Evolutionary conservation across 2,888 invertebrate species (phyloP).

Genomic region (Hemicrepidius hirtus): DNA sequence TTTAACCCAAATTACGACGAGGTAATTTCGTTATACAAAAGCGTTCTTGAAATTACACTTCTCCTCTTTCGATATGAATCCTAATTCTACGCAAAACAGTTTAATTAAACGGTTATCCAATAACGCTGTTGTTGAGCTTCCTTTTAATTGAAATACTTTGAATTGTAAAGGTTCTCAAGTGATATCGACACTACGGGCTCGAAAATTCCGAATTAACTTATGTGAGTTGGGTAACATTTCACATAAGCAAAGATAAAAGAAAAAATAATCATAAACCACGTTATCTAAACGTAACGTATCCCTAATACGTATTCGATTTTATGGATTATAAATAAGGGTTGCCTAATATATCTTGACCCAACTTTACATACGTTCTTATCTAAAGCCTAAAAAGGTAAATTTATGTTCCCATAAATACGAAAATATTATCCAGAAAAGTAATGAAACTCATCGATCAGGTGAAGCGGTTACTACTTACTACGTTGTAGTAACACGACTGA

Average conservation of each 20-base stretch:
- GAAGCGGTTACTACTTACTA: constrained; percentile 14
- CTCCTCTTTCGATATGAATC: background rate
- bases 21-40: too few relatives aligned
- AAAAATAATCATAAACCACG: background rate
- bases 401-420: constrained; percentile 10
- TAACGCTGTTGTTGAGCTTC: background rate
- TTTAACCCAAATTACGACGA: too few relatives aligned
- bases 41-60: too few relatives aligned
- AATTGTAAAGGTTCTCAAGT: constrained; percentile 2
- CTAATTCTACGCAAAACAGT: constrained; percentile 1
- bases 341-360: constrained; percentile 1
- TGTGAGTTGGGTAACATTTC: too few relatives aligned
- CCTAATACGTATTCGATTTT: constrained; percentile 5
- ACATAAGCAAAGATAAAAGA: background rate
- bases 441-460: constrained; percentile 15
- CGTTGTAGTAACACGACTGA: background rate
- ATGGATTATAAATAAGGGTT: constrained; percentile 7
- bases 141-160: constrained; percentile 3
- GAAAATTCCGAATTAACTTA: background rate
- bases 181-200: constrained; percentile 1
- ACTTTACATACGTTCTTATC: constrained; percentile 1
- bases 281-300: background rate
- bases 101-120: constrained; percentile 9
- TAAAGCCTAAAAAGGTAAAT: constrained; percentile 4
- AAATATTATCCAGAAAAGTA: background rate